Evolutionary conservation across 2,888 invertebrate genomes (phyloP).

Genomic region (Dolomedes plantarius): DNA sequence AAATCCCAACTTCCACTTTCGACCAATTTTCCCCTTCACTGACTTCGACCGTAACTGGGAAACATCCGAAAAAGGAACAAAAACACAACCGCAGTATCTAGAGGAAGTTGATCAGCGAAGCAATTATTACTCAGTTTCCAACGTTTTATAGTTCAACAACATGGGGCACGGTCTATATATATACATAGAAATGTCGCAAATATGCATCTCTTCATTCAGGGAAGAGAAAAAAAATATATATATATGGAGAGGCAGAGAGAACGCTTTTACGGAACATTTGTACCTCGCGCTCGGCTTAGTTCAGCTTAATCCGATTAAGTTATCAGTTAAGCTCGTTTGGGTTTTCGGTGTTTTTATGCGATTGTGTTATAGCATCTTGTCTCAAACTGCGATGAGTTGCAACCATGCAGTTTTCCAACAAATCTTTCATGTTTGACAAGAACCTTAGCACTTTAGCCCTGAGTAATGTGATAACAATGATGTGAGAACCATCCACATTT

Average conservation of each 20-base stretch:
- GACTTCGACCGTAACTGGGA: constrained; percentile 14
- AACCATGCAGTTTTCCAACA: not conserved
- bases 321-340: constrained; percentile 51
- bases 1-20: constrained; percentile 15
- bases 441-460: not conserved
- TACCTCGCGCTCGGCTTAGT: constrained; percentile 36
- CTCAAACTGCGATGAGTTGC: not conserved
- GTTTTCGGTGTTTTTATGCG: constrained; percentile 20
- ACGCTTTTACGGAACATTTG: constrained; percentile 53
- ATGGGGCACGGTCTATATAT: constrained; percentile 23
- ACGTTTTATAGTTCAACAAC: constrained; percentile 50
- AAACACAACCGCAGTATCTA: constrained; percentile 12
- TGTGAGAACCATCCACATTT: too few relatives aligned
- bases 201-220: not conserved
- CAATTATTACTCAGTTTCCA: constrained; percentile 39
- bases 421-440: constrained; percentile 48
- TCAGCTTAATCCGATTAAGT: constrained; percentile 49
- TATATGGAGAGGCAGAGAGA: not conserved
- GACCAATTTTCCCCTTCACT: constrained; percentile 60
- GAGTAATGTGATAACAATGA: too few relatives aligned
- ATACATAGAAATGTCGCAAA: constrained; percentile 25
- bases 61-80: constrained; percentile 24
- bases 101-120: constrained; percentile 30
- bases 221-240: not conserved
- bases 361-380: not conserved